phyloP scores from a whole-genome alignment of 2,113 vertebrate species.

The Pholis gunnellus region DNA sequence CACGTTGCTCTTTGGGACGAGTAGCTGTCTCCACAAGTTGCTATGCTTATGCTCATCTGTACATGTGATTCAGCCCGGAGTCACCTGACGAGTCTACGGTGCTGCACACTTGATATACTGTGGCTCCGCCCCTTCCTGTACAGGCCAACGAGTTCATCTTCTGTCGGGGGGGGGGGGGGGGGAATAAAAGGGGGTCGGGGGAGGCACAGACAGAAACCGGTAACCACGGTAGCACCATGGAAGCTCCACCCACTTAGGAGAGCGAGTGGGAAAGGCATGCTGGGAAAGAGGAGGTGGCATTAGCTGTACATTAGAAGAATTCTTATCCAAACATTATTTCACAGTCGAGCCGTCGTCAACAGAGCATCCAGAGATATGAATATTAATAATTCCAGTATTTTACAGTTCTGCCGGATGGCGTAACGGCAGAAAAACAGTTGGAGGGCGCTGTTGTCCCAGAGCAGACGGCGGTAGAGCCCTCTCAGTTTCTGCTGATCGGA shows the following conservation, averaged over 20 bases:
- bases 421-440: background rate
- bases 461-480: background rate
- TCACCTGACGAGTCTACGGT: background rate
- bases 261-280: slow-evolving; percentile 42
- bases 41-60: background rate
- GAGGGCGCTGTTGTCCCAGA: slow-evolving; percentile 1
- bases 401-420: slow-evolving; percentile 31
- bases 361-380: slow-evolving; percentile 25
- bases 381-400: slow-evolving; percentile 43
- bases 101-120: background rate
- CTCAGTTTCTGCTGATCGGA: background rate
- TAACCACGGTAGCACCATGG: slow-evolving; percentile 42
- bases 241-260: slow-evolving; percentile 17
- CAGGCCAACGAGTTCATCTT: background rate
- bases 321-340: slow-evolving; percentile 35
- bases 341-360: slow-evolving; percentile 32
- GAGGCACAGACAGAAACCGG: slow-evolving; percentile 33
- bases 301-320: slow-evolving; percentile 22
- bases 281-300: slow-evolving; percentile 48
- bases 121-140: background rate
- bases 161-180: background rate
- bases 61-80: background rate
- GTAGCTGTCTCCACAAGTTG: background rate
- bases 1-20: no score
- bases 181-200: background rate